Percentiles rank a stretch among this genome's conserved stretches.
Conservation (phyloP, 1,140 invertebrate species). For the Ceratosolen fusciceps region DNA sequence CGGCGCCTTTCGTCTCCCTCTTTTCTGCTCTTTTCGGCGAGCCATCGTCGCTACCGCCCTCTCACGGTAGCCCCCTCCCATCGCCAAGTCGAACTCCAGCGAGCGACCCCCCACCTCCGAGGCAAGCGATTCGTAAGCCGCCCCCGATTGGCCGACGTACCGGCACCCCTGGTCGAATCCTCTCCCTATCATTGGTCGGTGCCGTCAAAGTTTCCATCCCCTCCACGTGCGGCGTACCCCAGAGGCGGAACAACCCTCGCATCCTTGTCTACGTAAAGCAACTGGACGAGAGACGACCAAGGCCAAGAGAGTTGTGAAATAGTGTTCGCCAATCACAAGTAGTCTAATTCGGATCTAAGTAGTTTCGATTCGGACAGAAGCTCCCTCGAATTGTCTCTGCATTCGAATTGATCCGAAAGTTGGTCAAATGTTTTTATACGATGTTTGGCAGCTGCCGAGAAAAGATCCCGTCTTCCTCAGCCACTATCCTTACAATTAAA, state of each 20-base stretch:
- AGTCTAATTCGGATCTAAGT: background rate
- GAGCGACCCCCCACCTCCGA: background rate
- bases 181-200: background rate
- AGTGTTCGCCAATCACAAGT: background rate
- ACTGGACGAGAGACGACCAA: background rate
- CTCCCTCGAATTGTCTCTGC: background rate
- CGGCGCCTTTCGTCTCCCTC: background rate
- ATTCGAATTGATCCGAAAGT: background rate
- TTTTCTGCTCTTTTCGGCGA: background rate
- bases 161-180: background rate
- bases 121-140: background rate
- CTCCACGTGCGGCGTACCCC: background rate
- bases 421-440: background rate
- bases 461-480: background rate
- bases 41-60: background rate
- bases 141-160: background rate
- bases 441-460: background rate
- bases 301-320: background rate
- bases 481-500: background rate
- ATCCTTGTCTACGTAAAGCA: background rate
- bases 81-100: background rate
- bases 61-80: background rate
- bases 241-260: background rate
- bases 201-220: background rate
- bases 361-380: background rate